Evolutionary conservation across 2,113 vertebrate species (phyloP).

Genomic region (Etheostoma cragini): DNA sequence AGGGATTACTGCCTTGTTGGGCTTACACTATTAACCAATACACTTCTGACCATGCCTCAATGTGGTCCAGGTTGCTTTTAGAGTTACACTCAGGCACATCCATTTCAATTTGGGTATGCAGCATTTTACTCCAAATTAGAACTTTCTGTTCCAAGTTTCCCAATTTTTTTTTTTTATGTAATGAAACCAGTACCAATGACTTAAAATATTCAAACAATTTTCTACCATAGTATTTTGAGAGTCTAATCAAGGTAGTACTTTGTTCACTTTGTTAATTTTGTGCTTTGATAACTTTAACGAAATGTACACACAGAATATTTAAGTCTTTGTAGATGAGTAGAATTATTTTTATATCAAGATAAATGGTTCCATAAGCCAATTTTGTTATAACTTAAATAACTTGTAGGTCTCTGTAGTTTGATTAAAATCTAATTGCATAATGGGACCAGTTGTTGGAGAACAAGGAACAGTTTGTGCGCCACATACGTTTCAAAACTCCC

Average conservation of each 20-base stretch:
- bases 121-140: not conserved
- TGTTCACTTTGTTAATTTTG: not conserved
- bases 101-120: not conserved
- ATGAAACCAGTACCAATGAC: not conserved
- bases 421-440: not conserved
- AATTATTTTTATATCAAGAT: not conserved
- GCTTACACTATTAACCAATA: not conserved
- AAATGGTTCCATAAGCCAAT: not conserved
- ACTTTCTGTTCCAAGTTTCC: not conserved
- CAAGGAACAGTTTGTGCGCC: constrained; percentile 5
- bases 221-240: not conserved
- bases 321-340: not conserved
- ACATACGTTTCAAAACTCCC: constrained; percentile 4
- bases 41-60: not conserved
- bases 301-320: not conserved
- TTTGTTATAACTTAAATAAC: not conserved
- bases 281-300: not conserved
- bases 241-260: not conserved
- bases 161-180: not conserved
- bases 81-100: not conserved
- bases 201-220: not conserved
- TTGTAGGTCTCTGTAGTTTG: not conserved
- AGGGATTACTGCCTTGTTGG: not conserved
- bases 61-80: not conserved
- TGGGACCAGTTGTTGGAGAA: not conserved